Percentiles rank a stretch among this genome's conserved stretches.
Evolutionary conservation across 2,888 invertebrate genomes (phyloP).

Genomic region (Neoscelio sp.): DNA sequence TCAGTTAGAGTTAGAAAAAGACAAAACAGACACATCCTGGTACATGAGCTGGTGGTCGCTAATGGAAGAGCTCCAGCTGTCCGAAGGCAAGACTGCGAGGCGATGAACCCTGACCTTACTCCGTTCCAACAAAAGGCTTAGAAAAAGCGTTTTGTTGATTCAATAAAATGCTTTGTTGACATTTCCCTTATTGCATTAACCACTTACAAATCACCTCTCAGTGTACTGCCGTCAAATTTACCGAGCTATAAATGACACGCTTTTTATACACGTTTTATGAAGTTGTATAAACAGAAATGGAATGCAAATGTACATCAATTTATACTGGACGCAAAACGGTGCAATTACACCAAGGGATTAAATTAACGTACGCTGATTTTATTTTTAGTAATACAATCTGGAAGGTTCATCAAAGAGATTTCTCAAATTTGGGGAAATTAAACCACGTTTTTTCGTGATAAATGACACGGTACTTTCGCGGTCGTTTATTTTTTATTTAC

Average conservation of each 20-base stretch:
- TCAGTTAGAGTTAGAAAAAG: constrained; percentile 55
- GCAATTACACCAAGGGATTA: too few species aligned
- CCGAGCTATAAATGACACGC: too few species aligned
- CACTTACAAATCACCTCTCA: not conserved
- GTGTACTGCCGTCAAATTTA: too few species aligned
- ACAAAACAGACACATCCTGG: constrained; percentile 69
- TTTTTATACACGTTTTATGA: too few species aligned
- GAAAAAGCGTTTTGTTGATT: constrained; percentile 37
- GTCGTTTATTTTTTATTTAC: constrained; percentile 1
- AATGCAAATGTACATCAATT: too few species aligned
- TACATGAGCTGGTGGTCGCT: constrained; percentile 69
- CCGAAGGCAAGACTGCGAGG: constrained; percentile 70
- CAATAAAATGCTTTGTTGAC: constrained; percentile 33
- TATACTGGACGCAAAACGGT: too few species aligned
- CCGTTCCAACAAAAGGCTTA: constrained; percentile 9
- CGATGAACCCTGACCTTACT: constrained; percentile 73
- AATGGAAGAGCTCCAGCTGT: constrained; percentile 74
- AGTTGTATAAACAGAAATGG: too few species aligned
- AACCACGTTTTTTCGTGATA: constrained; percentile 46
- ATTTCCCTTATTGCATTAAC: constrained; percentile 21
- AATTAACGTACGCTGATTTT: too few species aligned
- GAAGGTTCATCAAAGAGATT: too few species aligned
- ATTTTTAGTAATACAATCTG: too few species aligned
- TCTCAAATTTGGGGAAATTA: too few species aligned
- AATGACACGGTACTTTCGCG: constrained; percentile 44